Percentiles rank a stretch among this genome's conserved stretches.
phyloP scores from a whole-genome alignment of 1,140 invertebrate species.

The Drosophila teissieri region DNA sequence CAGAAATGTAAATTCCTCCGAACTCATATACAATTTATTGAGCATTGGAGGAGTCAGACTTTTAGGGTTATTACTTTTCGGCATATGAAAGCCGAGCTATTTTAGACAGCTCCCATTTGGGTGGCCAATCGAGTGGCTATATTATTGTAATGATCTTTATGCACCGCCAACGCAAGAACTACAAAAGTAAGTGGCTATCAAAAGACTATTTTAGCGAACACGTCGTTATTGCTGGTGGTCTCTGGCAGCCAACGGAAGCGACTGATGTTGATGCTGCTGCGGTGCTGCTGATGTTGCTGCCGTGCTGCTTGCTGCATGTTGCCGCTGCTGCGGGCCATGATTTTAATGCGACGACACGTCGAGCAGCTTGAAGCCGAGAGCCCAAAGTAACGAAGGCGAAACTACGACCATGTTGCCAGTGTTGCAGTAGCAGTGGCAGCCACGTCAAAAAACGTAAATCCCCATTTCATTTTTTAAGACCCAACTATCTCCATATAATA shows the following conservation, averaged over 20 bases:
- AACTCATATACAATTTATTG: constrained; percentile 70
- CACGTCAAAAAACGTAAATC: too few species aligned
- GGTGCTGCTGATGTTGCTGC: constrained; percentile 15
- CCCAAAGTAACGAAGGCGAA: constrained; percentile 1
- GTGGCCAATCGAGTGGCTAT: constrained; percentile 1
- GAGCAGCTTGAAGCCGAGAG: constrained; percentile 4
- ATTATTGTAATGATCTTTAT: constrained; percentile 14
- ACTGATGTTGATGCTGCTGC: constrained; percentile 55
- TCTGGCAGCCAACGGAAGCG: constrained; percentile 59
- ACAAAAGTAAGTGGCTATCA: constrained; percentile 40
- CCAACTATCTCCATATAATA: too few species aligned
- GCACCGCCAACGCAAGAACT: constrained; percentile 7
- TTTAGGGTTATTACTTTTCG: constrained; percentile 38
- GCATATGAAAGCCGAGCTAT: constrained; percentile 27
- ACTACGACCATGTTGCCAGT: constrained; percentile 22
- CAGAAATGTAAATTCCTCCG: constrained; percentile 71
- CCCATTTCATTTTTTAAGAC: too few species aligned
- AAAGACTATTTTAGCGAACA: constrained; percentile 48
- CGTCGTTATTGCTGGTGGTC: constrained; percentile 36
- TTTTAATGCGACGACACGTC: constrained; percentile 56
- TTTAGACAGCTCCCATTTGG: constrained; percentile 24
- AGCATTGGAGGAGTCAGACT: constrained; percentile 54
- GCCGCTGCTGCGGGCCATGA: constrained; percentile 22
- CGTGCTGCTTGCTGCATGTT: constrained; percentile 16
- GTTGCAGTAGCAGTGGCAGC: background rate